phyloP scores from a whole-genome alignment of 30 jellyfish, hydroid and myxozoan genomes.

The Nemopilema nomurai region DNA sequence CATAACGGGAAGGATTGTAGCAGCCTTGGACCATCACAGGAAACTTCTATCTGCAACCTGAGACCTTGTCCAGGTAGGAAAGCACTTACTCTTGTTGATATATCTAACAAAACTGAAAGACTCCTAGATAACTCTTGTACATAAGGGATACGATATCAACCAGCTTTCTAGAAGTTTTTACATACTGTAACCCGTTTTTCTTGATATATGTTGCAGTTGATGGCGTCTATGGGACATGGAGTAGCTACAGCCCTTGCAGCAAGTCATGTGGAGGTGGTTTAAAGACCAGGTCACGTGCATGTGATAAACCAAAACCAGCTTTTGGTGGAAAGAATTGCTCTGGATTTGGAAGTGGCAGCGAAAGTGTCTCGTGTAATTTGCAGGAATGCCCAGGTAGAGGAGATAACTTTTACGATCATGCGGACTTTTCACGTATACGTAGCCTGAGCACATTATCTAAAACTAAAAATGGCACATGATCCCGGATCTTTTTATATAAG shows the following conservation, averaged over 20 bases:
- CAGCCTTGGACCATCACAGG: constrained; percentile 16
- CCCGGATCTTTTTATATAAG: no score
- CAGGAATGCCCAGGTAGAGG: background rate
- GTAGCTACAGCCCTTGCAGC: constrained; percentile 11
- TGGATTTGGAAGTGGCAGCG: background rate
- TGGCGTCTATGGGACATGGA: constrained; percentile 24
- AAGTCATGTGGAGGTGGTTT: constrained; percentile 14
- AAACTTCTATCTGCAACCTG: background rate
- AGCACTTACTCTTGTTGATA: background rate
- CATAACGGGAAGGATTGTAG: constrained; percentile 24
- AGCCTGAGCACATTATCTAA: no score
- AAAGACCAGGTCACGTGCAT: background rate
- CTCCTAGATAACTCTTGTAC: no score
- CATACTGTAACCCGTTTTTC: background rate
- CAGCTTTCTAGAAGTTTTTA: background rate
- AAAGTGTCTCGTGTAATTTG: background rate
- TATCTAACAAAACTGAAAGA: no score
- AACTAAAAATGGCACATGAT: no score
- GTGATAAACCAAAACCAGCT: constrained; percentile 4
- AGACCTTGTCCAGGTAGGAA: constrained; percentile 52
- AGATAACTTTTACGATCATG: no score
- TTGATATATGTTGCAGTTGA: background rate
- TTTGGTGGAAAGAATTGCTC: constrained; percentile 21
- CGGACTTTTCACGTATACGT: no score
- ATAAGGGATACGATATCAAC: no score